A percentile compares a stretch with the other conserved stretches of the same genome.
phyloP scores from a whole-genome alignment of 2,888 invertebrate genomes.

The Lasioglossum pauxillum region DNA sequence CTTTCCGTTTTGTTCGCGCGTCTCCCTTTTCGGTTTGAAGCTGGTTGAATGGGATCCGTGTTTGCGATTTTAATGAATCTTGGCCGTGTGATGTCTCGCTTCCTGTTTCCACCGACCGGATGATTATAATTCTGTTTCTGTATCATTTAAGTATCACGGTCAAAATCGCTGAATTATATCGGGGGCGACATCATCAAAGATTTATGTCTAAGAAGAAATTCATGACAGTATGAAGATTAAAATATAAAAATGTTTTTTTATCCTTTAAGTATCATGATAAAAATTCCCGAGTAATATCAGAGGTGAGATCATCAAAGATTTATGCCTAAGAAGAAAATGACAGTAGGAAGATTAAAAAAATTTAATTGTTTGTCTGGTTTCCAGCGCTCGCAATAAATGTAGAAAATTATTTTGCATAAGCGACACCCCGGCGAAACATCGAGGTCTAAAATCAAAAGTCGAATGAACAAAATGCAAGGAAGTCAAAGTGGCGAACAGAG shows the following conservation, averaged over 20 bases:
- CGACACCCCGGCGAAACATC: neutral
- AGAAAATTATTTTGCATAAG: neutral
- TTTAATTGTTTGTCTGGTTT: no score
- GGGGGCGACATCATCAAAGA: no score
- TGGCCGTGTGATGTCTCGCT: constrained; percentile 59
- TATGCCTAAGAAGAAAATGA: no score
- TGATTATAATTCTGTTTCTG: neutral
- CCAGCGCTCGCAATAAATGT: no score
- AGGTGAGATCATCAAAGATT: no score
- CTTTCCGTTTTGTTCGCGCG: neutral
- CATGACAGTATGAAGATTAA: no score
- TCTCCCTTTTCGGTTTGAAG: constrained; percentile 14
- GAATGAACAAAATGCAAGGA: no score
- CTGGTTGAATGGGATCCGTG: constrained; percentile 48
- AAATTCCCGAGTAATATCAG: neutral
- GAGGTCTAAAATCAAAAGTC: neutral
- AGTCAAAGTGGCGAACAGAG: neutral
- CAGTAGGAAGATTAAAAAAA: no score
- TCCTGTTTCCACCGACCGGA: neutral
- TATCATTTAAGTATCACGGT: neutral
- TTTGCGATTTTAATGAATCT: constrained; percentile 74
- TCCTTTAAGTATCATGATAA: neutral
- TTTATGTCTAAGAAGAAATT: no score
- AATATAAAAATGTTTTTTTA: neutral
- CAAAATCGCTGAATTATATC: neutral